A percentile compares a stretch with the other conserved stretches of the same genome.
Conservation (phyloP, 2,797 vertebrate species). For the Galaxias olidus region DNA sequence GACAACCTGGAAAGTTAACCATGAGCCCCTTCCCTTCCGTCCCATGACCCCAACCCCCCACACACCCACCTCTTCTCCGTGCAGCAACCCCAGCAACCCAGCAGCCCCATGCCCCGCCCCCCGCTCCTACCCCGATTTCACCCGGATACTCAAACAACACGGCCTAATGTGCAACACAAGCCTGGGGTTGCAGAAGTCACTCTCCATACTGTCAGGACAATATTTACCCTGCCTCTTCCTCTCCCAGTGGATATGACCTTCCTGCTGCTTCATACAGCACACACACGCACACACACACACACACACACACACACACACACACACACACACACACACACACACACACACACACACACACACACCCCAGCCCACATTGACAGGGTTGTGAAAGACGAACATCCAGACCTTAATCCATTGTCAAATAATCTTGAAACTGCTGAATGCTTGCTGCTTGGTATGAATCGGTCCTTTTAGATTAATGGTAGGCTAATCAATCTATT, state of each 20-base stretch:
- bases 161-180: slow-evolving; percentile 61
- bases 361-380: no score
- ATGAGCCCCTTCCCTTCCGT: no score
- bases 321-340: slow-evolving; percentile 58
- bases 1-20: no score
- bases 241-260: slow-evolving; percentile 65
- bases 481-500: slow-evolving; percentile 48
- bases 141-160: slow-evolving; percentile 54
- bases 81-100: slow-evolving; percentile 5
- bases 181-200: slow-evolving; percentile 63
- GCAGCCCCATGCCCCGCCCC: slow-evolving; percentile 46
- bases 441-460: no score
- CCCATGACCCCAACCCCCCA: not conserved
- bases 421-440: no score
- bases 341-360: slow-evolving; percentile 47
- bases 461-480: no score
- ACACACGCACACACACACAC: slow-evolving; percentile 48
- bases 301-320: slow-evolving; percentile 57
- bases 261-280: slow-evolving; percentile 56
- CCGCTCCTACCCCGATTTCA: slow-evolving; percentile 56
- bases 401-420: no score
- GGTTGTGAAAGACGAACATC: no score
- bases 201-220: slow-evolving; percentile 69
- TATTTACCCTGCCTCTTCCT: slow-evolving; percentile 62
- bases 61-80: no score